A percentile compares a stretch with the other conserved stretches of the same genome.
These are phyloP conservation scores for Girardia tigrina DNA, from an alignment of 2,888 invertebrate species.

Conservation along the genomic window DNA sequence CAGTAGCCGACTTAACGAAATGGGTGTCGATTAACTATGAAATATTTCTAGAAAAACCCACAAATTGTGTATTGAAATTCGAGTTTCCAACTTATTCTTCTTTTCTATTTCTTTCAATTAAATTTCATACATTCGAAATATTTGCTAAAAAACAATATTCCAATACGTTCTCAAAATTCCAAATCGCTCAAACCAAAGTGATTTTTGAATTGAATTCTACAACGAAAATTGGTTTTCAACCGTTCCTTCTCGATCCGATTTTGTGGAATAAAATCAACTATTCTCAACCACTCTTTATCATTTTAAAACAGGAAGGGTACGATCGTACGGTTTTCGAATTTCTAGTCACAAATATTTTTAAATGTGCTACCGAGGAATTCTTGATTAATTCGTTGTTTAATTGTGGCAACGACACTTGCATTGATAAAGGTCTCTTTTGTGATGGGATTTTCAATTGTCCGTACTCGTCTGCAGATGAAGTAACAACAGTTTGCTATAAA, in stretches of 20 bases:
- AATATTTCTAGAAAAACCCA: conserved; percentile 1
- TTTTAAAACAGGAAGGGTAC: not conserved
- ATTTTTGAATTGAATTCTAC: not conserved
- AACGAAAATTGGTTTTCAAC: not conserved
- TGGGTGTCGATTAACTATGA: not conserved
- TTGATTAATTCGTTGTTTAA: not conserved
- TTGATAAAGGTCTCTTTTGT: not conserved
- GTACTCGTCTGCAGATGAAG: not conserved
- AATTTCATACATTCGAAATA: not conserved
- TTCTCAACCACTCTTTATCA: not conserved
- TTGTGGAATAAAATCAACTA: not conserved
- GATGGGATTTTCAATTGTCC: not conserved
- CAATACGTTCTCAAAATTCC: not conserved
- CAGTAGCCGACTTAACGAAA: no score
- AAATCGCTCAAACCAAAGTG: not conserved
- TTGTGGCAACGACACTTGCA: not conserved
- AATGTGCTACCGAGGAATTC: not conserved
- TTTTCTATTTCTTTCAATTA: not conserved
- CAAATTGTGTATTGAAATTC: not conserved
- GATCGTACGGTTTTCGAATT: not conserved
- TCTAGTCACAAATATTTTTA: not conserved
- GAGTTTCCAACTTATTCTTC: not conserved
- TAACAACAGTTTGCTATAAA: not conserved
- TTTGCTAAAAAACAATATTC: not conserved
- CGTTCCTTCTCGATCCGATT: not conserved